A percentile compares a stretch with the other conserved stretches of the same genome.
phyloP scores from a whole-genome alignment of 2,113 vertebrate species.

The Phaethon lepturus region DNA sequence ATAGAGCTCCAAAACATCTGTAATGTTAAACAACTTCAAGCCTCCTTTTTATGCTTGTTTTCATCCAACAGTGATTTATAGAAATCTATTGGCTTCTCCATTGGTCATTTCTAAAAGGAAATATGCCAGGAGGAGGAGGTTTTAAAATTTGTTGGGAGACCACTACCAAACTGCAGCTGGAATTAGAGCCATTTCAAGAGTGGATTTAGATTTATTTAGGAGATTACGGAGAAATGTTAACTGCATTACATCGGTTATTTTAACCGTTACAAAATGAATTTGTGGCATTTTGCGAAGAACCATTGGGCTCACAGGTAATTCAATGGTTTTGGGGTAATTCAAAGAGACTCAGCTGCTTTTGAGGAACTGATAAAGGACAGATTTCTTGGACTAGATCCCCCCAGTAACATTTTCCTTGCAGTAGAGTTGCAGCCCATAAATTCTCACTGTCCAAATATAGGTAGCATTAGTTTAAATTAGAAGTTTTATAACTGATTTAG shows the following conservation, averaged over 20 bases:
- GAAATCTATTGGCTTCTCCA: slow-evolving; percentile 51
- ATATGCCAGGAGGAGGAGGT: not conserved
- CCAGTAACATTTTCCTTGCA: slow-evolving; percentile 2
- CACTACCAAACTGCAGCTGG: slow-evolving; percentile 37
- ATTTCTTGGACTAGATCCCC: slow-evolving; percentile 27
- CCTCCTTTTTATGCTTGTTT: slow-evolving; percentile 62
- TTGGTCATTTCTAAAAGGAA: slow-evolving; percentile 57
- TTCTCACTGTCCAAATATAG: slow-evolving; percentile 62
- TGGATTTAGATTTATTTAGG: slow-evolving; percentile 49
- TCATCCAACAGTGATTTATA: slow-evolving; percentile 64
- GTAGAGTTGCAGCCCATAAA: slow-evolving; percentile 11
- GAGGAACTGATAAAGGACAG: slow-evolving; percentile 6
- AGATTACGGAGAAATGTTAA: slow-evolving; percentile 51
- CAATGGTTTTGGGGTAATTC: not conserved
- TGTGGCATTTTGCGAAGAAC: not conserved
- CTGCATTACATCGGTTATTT: not conserved
- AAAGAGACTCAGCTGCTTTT: not conserved
- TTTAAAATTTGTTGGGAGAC: not conserved
- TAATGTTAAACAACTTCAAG: slow-evolving; percentile 71
- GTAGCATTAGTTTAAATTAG: slow-evolving; percentile 65
- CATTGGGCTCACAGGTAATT: not conserved
- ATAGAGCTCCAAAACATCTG: slow-evolving; percentile 65
- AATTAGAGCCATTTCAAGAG: slow-evolving; percentile 47
- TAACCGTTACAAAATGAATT: slow-evolving; percentile 15
- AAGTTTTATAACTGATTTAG: slow-evolving; percentile 63